Evolutionary conservation across 2,797 vertebrate genomes (phyloP).

Genomic region (Propithecus deckenii): DNA sequence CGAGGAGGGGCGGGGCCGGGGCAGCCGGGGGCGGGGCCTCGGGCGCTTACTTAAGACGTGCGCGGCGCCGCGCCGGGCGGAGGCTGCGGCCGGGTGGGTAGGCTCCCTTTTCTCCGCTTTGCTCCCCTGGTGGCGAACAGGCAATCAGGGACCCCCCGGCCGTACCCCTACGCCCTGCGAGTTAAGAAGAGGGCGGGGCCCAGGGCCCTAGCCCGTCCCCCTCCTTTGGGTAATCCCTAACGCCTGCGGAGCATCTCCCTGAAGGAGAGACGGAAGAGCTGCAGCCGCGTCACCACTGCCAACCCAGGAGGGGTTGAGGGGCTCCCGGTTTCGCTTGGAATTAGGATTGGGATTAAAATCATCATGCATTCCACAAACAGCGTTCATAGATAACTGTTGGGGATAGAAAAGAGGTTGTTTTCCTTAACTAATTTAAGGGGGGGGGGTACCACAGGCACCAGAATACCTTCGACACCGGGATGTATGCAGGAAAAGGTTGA

Average conservation of each 20-base stretch:
- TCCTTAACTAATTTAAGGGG: background rate
- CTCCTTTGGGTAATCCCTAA: background rate
- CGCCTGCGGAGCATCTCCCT: background rate
- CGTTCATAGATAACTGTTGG: background rate
- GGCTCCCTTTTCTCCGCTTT: accelerated
- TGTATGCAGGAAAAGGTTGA: background rate
- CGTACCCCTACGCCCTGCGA: accelerated
- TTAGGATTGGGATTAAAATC: background rate
- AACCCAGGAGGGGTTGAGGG: background rate
- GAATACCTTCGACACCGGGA: background rate
- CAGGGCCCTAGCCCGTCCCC: too few species aligned
- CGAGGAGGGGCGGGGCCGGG: conserved; percentile 73
- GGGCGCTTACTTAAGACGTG: conserved; percentile 57
- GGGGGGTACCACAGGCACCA: too few species aligned
- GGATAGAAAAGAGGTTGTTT: background rate
- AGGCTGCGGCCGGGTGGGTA: accelerated
- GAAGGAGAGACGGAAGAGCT: background rate
- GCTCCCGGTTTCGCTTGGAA: background rate
- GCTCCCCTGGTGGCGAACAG: accelerated
- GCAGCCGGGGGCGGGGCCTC: conserved; percentile 38
- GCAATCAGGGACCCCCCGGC: too few species aligned
- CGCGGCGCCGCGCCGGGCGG: background rate
- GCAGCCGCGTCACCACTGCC: background rate
- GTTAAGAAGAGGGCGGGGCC: background rate
- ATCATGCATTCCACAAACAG: background rate